Base-by-base conservation (phyloP, 2,797 vertebrate genomes). In the Phrynocephalus forsythii region DNA sequence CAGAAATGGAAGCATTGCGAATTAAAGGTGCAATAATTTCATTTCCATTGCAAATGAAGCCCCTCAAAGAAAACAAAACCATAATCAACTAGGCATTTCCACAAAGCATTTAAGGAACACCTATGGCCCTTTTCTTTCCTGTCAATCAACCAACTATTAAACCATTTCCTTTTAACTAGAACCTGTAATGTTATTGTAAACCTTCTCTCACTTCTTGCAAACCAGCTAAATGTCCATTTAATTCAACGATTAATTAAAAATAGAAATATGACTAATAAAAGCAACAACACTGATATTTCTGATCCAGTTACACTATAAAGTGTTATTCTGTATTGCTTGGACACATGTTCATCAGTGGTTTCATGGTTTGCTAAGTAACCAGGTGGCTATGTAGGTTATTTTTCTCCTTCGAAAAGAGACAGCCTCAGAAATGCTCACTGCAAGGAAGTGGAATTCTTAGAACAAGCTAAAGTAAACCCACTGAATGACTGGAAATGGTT, bases 21-120 rank as follows among this genome's bases (percentile, higher is more conserved):
- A 80, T 4, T 0, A 91, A 87, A 66, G 78, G 22, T 87, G 81
- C 0, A 50, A 72, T 93, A 92, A 90, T 91, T 93, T 91, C 86
- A 96, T 96, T 95, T 96, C 92, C 95, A 93, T 97, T 96, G 95
- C 94, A 96, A 95, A 97, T 95, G 93, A 95, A 80, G 86, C 78
- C 52, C 20, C 1, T 76, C 2, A 72, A 71, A 79, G n/a, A 84
- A 68, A 63, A 76, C 82, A 68, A 72, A 82, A 24, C 24, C 83
- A 88, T 91, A 90, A 89, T 94, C 93, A 92, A 77, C 87, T 0
- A 89, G 87, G 90, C 22, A 48, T 85, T 86, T 85, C 89, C 63
- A 73, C 73, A 67, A 89, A 0, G 1, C 69, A 28, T 82, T 86
- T n/a, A 83, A 66, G 50, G 78, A 3, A 60, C 38, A 26, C 1